A percentile compares a stretch with the other conserved stretches of the same genome.
Conservation (phyloP, 2,797 vertebrate genomes). For the Delichon dasypus region DNA sequence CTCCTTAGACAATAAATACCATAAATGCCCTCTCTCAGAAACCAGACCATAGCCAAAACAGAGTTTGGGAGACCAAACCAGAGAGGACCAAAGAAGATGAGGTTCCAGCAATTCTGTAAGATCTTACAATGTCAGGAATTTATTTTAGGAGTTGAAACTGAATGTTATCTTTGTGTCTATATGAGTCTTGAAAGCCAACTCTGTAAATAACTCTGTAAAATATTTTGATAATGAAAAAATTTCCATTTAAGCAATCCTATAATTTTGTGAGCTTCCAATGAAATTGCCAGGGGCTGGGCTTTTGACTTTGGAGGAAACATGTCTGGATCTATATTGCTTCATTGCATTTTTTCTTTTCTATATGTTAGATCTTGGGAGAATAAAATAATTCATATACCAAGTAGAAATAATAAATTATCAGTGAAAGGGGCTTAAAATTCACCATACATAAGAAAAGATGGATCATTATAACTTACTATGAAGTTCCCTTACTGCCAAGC, state of each 20-base stretch:
- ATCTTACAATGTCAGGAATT: background rate
- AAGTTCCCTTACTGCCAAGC: background rate
- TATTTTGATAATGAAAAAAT: background rate
- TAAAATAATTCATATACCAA: background rate
- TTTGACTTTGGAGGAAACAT: background rate
- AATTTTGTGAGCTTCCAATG: background rate
- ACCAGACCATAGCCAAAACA: background rate
- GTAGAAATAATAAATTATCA: conserved; percentile 16
- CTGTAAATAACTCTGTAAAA: background rate
- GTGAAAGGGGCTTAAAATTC: background rate
- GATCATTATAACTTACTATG: background rate
- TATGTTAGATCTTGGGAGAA: background rate
- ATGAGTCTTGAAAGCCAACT: background rate
- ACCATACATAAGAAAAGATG: background rate
- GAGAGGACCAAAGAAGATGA: background rate
- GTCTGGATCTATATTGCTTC: background rate
- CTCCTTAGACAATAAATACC: background rate
- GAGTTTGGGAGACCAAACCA: background rate
- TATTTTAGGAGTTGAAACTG: background rate
- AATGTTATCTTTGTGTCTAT: background rate
- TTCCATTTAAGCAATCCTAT: background rate
- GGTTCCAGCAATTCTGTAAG: background rate
- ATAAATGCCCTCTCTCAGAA: background rate
- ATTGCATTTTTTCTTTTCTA: background rate
- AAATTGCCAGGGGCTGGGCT: background rate